Evolutionary conservation across 2,113 vertebrate species (phyloP).

Genomic region (Siniperca knerii): DNA sequence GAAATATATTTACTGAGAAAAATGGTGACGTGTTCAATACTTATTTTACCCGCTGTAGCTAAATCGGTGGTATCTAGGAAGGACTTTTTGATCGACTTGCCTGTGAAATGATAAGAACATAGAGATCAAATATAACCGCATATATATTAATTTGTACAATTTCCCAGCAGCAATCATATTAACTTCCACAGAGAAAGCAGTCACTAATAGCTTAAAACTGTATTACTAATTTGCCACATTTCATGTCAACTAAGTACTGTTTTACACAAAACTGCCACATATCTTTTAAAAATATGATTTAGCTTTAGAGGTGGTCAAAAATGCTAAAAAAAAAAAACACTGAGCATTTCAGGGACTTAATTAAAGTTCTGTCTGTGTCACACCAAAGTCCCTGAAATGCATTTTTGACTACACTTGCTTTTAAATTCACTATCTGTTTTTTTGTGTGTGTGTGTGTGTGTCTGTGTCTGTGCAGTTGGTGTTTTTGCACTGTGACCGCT

Average conservation of each 20-base stretch:
- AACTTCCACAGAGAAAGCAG: background rate
- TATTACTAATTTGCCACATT: background rate
- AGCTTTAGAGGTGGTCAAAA: too few relatives aligned
- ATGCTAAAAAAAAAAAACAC: too few relatives aligned
- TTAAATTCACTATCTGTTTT: background rate
- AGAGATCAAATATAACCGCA: background rate
- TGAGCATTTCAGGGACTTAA: too few relatives aligned
- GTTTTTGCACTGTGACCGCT: conserved; percentile 91
- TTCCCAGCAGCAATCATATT: background rate
- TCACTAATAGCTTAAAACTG: background rate
- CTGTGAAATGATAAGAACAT: background rate
- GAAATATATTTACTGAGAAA: too few relatives aligned
- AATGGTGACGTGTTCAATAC: too few relatives aligned
- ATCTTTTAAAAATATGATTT: too few relatives aligned
- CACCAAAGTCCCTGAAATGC: background rate
- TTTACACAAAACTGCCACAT: too few relatives aligned
- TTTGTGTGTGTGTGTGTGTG: background rate
- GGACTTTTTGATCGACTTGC: background rate
- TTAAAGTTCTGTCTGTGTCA: background rate
- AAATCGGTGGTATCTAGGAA: too few relatives aligned
- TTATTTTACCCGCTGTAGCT: too few relatives aligned
- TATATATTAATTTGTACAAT: background rate
- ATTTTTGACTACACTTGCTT: background rate
- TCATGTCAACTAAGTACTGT: too few relatives aligned
- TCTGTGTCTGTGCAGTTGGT: conserved; percentile 86